phyloP scores from a whole-genome alignment of 2,113 vertebrate species.

The Istiophorus platypterus region DNA sequence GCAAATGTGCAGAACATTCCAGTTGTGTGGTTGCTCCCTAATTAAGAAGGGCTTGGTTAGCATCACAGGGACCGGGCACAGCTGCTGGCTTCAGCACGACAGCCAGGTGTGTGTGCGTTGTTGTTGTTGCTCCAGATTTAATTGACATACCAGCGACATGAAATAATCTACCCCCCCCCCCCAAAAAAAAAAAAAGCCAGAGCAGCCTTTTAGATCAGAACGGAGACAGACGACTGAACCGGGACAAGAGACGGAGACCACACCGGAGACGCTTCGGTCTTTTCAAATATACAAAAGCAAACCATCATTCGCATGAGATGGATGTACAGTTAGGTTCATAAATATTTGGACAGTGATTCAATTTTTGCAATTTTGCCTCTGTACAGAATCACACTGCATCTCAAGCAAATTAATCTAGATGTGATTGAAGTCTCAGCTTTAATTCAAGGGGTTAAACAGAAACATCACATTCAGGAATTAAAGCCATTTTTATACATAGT shows the following conservation, averaged over 20 bases:
- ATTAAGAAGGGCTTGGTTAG: constrained; percentile 35
- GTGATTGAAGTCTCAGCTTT: too few relatives aligned
- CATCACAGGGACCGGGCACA: constrained; percentile 4
- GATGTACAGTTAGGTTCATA: too few relatives aligned
- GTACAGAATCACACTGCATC: too few relatives aligned
- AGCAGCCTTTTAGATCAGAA: background rate
- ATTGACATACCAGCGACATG: background rate
- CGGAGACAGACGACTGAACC: background rate
- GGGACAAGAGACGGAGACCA: background rate
- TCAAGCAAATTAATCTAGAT: too few relatives aligned
- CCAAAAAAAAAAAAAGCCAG: too few relatives aligned
- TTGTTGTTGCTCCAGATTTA: background rate
- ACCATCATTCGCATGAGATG: too few relatives aligned
- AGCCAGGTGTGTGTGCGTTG: background rate
- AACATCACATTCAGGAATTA: too few relatives aligned
- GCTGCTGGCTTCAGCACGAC: constrained; percentile 5
- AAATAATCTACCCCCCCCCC: background rate
- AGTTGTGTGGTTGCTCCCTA: constrained; percentile 7
- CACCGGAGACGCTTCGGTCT: background rate
- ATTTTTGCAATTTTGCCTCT: too few relatives aligned
- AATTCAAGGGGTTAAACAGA: too few relatives aligned
- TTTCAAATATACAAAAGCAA: too few relatives aligned
- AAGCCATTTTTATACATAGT: too few relatives aligned
- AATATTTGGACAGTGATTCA: too few relatives aligned
- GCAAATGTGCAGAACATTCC: background rate